phyloP scores from a whole-genome alignment of 23 tunicate genomes.

The Phallusia fumigata region DNA sequence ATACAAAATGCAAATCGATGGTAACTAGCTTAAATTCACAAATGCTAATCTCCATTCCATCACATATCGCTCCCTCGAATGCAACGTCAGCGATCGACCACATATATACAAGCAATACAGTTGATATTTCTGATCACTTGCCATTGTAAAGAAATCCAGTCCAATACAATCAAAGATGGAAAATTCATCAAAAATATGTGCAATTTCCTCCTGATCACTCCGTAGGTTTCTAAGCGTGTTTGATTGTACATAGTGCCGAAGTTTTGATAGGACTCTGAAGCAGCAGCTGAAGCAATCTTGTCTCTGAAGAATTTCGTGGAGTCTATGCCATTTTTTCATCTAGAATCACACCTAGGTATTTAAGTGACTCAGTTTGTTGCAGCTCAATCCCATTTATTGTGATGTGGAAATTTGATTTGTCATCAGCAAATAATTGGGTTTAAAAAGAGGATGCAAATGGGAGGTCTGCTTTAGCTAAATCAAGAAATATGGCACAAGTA shows the following conservation, averaged over 20 bases:
- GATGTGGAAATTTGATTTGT: no score
- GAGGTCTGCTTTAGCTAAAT: conserved; percentile 7
- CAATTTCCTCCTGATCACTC: no score
- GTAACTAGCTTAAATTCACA: background rate
- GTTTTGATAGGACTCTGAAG: no score
- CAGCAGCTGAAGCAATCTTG: no score
- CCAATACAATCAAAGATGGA: background rate
- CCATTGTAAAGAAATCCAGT: background rate
- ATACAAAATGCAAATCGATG: background rate
- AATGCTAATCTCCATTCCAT: background rate
- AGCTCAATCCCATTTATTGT: no score
- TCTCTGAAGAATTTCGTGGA: no score
- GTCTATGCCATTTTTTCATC: no score
- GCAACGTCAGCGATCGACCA: background rate
- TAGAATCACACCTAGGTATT: no score
- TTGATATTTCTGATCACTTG: background rate
- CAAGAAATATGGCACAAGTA: background rate
- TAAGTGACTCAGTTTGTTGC: no score
- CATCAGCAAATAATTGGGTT: background rate
- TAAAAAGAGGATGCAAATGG: background rate
- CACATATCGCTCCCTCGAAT: background rate
- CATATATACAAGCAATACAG: background rate
- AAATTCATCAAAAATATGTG: background rate
- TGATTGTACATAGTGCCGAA: no score
- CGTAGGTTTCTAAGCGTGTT: no score